Base-by-base conservation (phyloP, 2,797 vertebrate genomes). In the Hirundo rustica region DNA sequence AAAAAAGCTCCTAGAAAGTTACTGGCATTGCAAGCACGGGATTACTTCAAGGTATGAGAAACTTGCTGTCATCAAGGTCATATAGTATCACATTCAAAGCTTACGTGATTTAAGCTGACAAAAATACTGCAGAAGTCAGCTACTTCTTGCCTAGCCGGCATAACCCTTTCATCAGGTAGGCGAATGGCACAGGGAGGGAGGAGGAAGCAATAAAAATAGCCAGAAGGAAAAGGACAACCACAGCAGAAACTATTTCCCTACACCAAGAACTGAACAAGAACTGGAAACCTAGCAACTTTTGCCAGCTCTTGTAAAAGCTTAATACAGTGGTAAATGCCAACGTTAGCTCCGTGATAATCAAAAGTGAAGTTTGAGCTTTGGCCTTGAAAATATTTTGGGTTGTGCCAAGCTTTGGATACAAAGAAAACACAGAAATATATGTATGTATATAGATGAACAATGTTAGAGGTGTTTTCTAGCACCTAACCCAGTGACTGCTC, bases 1-100 rank as follows among this genome's bases (percentile, higher is more conserved):
- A 88, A 93, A 77, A n/a, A 85, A 85, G 54, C 45, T 93, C 85
- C 72, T 88, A 77, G 84, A 66, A 95, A 93, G 85, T 77, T 80
- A 83, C 26, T 14, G 2, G 47, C n/a, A 77, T 5, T 16, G 8
- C 47, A 86, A 72, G 36, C 16, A 38, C 66, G 90, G 44, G 42
- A 40, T 65, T 80, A 88, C 66, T 53, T 65, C 80, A 76, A 88
- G 47, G 47, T 42, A 96, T 0, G 42, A 80, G 48, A 92, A 89
- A 85, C 61, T 65, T 77, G 34, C 54, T 21, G 66, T 80, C 62
- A 44, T 20, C 47, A 61, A 47, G n/a, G 50, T 93, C 32, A 48
- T 27, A 58, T 57, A 58, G 36, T 68, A 86, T 75, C 76, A 55
- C 3, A 2, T 88, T 94, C 79, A 92, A 93, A 92, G 57, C 20